Conservation (phyloP, 2,797 vertebrate species). For the Cetoscarus ocellatus region DNA sequence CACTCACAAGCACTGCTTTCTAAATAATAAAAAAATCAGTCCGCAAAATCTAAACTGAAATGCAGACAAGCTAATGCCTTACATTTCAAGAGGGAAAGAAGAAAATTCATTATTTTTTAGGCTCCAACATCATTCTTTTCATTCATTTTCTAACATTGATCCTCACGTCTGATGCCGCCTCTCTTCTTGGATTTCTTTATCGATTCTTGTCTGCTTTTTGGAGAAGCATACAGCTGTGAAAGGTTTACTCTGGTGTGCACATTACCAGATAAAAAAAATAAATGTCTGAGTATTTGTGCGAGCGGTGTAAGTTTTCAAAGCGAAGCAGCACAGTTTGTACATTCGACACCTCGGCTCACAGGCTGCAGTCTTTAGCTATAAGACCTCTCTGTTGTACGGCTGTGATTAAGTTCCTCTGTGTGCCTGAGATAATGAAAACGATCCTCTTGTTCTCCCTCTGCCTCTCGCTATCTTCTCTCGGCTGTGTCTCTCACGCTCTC, state of each 20-base stretch:
- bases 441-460: conserved; percentile 66
- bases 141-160: not conserved
- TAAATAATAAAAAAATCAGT: not conserved
- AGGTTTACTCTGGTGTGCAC: not conserved
- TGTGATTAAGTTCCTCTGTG: conserved; percentile 93
- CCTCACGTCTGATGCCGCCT: not conserved
- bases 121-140: not conserved
- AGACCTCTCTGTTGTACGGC: conserved; percentile 84
- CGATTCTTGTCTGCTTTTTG: not conserved
- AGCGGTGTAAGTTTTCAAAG: conserved; percentile 21
- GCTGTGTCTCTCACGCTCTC: conserved; percentile 28
- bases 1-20: not conserved
- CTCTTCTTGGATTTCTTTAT: not conserved
- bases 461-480: conserved; percentile 36
- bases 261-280: not conserved
- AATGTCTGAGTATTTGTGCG: not conserved
- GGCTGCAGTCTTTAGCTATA: conserved; percentile 53
- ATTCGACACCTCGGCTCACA: conserved; percentile 44
- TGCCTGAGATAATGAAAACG: conserved; percentile 89
- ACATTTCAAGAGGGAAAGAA: not conserved
- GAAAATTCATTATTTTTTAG: not conserved
- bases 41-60: not conserved
- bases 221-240: not conserved
- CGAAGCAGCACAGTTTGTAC: conserved; percentile 14
- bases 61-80: not conserved